Percentiles rank a stretch among this genome's conserved stretches.
phyloP scores from a whole-genome alignment of 2,797 vertebrate species.

The Hemibagrus guttatus region DNA sequence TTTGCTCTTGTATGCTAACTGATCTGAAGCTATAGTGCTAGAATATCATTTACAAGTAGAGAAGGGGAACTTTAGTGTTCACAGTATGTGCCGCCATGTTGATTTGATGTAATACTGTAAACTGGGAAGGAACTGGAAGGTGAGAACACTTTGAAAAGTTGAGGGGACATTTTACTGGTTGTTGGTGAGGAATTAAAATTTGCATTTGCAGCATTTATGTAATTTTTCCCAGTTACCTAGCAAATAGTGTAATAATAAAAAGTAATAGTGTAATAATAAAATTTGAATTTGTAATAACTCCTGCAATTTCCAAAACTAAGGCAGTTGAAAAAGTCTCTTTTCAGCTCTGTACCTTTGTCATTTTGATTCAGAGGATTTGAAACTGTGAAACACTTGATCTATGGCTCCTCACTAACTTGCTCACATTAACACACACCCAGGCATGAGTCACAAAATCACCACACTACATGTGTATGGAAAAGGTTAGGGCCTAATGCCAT shows the following conservation, averaged over 20 bases:
- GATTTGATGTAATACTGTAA: not conserved
- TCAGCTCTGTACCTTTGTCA: not conserved
- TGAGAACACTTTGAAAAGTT: not conserved
- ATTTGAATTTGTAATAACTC: not conserved
- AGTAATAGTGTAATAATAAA: not conserved
- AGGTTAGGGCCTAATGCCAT: constrained; percentile 63
- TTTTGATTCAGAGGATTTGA: constrained; percentile 14
- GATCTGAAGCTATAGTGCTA: not conserved
- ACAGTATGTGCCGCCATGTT: not conserved
- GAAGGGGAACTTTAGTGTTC: not conserved
- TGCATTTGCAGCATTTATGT: not conserved
- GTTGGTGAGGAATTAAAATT: not conserved
- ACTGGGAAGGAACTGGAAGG: not conserved
- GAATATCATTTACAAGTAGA: not conserved
- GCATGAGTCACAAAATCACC: constrained; percentile 37
- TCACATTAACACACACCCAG: constrained; percentile 25
- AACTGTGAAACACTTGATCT: not conserved
- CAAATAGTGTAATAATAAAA: not conserved
- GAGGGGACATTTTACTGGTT: not conserved
- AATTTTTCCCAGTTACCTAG: not conserved
- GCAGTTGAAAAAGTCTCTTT: not conserved
- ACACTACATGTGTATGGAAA: constrained; percentile 81
- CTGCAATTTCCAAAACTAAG: not conserved
- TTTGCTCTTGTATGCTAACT: not conserved
- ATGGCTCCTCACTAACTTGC: constrained; percentile 14